Conservation (phyloP, 2,888 invertebrate genomes). For the Clostera curtula region DNA sequence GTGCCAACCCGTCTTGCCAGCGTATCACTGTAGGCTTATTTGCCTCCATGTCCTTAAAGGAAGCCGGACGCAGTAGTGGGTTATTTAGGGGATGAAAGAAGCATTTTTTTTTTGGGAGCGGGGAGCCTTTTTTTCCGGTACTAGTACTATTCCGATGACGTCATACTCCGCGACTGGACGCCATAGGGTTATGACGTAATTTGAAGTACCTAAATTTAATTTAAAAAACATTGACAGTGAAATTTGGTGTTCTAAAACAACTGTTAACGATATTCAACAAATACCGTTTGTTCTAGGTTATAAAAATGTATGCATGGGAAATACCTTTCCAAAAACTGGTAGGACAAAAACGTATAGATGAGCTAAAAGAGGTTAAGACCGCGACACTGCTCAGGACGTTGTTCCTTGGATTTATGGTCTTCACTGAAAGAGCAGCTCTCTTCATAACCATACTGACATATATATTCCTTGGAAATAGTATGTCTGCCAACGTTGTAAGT, state of each 20-base stretch:
- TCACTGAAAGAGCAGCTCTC: slow-evolving; percentile 86
- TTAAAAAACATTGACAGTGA: not conserved
- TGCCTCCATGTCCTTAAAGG: too few species aligned
- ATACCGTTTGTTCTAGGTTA: slow-evolving; percentile 75
- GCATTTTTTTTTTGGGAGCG: not conserved
- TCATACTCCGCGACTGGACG: too few species aligned
- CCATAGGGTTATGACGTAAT: too few species aligned
- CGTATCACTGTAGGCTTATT: too few species aligned
- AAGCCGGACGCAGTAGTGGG: too few species aligned
- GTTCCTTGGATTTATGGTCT: slow-evolving; percentile 85
- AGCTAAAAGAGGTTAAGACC: slow-evolving; percentile 71
- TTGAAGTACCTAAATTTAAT: slow-evolving; percentile 33
- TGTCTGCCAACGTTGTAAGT: slow-evolving; percentile 83
- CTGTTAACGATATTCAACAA: not conserved
- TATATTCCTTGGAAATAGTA: slow-evolving; percentile 76
- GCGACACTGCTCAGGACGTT: slow-evolving; percentile 79
- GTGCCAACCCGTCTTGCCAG: too few species aligned
- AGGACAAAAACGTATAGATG: slow-evolving; percentile 78
- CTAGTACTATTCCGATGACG: too few species aligned
- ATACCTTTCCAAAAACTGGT: slow-evolving; percentile 89
- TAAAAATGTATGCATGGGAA: slow-evolving; percentile 99
- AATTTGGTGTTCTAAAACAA: not conserved
- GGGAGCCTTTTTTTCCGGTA: too few species aligned
- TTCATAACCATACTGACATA: slow-evolving; percentile 84
- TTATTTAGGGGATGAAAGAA: not conserved